Base-by-base conservation (phyloP, 2,113 vertebrate genomes). In the Orycteropus afer region DNA sequence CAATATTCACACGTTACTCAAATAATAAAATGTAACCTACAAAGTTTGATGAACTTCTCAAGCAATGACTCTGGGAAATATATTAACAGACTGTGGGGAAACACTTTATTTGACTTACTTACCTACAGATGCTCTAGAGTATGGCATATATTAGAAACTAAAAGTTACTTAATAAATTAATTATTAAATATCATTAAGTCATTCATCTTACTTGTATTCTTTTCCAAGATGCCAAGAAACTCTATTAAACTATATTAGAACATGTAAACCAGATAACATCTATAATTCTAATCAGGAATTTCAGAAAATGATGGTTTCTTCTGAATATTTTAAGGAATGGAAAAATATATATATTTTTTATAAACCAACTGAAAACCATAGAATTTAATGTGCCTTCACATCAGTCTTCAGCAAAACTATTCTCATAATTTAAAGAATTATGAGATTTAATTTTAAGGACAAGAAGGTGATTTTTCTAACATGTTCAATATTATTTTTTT, bases 201-300 rank as follows among this genome's bases (percentile, higher is more conserved):
- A 40, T 59, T 40, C 3, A 47, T 29, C 59, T 55, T 61, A 57
- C 18, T 10, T 55, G 63, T 13, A 53, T 71, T 45, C 65, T 85
- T 3, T 89, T 27, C 47, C 69, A 9, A 95, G 96, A 85, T 25
- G 9, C 86, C 74, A 95, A 34, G 5, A 10, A 34, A 53, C 25
- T 57, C 7, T 5, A 25, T 51, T 69, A 51, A 95, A 23, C 12
- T 51, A 25, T 87, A 25, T 9, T 63, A 32, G 17, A 90, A 51
- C 5, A 42, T 65, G 7, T 29, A 29, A 57, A 71, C 0, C 32
- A 45, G 27, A 15, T 13, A 34, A 11, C 5, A 57, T 23, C 37
- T 81, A 49, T 40, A 25, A 67, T 29, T 47, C 7, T 40, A 61
- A 65, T 20, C 14, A 85, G 6, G 10, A 34, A 89, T 22, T 63